Evolutionary conservation across 2,113 vertebrate species (phyloP), one percentile per base, ranked within the genome.

Genomic region (Phalacrocorax brasilianus): DNA sequence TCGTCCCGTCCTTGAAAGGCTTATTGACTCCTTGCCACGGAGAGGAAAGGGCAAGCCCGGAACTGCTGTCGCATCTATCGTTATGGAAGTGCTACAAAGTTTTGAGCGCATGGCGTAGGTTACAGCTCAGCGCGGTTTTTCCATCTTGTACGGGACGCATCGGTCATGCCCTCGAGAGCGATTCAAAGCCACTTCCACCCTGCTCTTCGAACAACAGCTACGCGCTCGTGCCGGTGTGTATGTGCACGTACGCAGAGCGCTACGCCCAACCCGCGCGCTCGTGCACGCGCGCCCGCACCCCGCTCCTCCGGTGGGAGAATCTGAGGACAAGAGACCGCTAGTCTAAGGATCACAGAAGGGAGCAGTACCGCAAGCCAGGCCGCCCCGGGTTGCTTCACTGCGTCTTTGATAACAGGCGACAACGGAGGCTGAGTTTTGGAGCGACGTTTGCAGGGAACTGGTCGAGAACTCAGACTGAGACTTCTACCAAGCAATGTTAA

Each of bases 121-220:
- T 74, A 17, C 4, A 82, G 72, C 7, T 88, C n/a, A 72, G 85
- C 32, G 47, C 18, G 42, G 65, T n/a, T 33, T 86, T 50, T 42
- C 12, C 12, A 8, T 16, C 75, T 78, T 56, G 27, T 61, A 42
- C 86, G 96, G 78, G 67, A 70, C 15, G 78, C 85, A 56, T 73
- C 62, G 77, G 75, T 78, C 93, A 96, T 50, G 81, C 95, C 95
- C 96, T 90, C 58, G 6, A 35, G 77, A 91, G 93, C 32, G 26
- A 85, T 62, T 24, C 74, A 59, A 83, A 95, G 94, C 91, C 92
- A 42, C 92, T 75, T 91, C 88, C 90, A 84, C 78, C 75, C 78
- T 83, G 91, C 93, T 73, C 81, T 47, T 67, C 53, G 33, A 93
- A 66, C 30, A 92, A 56, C 30, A 47, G 72, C 76, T 32, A 59